phyloP scores from a whole-genome alignment of 1,140 invertebrate species.

The Acyrthosiphon pisum region DNA sequence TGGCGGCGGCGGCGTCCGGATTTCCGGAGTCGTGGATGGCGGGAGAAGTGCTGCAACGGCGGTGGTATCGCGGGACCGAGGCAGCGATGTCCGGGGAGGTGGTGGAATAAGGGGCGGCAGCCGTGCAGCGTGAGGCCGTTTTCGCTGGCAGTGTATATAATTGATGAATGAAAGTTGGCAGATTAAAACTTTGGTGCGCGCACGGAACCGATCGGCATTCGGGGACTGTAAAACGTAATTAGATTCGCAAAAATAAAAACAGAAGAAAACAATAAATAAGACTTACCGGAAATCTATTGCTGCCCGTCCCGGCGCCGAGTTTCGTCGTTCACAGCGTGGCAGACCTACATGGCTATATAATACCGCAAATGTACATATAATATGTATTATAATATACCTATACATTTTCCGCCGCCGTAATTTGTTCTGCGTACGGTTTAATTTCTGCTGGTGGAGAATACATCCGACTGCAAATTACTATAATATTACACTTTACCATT shows the following conservation, averaged over 20 bases:
- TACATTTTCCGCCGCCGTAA: background rate
- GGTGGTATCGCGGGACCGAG: background rate
- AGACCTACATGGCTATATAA: background rate
- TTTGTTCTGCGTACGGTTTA: background rate
- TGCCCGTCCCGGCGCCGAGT: background rate
- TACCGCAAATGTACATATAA: background rate
- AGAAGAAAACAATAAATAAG: conserved; percentile 42
- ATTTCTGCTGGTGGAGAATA: background rate
- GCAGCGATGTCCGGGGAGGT: background rate
- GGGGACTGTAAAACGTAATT: conserved; percentile 47
- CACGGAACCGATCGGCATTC: conserved; percentile 50
- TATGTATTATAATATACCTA: background rate
- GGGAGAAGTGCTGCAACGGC: background rate
- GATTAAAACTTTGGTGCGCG: conserved; percentile 45
- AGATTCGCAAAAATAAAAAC: conserved; percentile 47
- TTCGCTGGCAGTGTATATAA: conserved; percentile 38
- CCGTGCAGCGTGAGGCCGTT: background rate
- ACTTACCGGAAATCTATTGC: conserved; percentile 30
- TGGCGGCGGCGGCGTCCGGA: background rate
- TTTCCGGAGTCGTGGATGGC: background rate
- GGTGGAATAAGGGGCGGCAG: background rate
- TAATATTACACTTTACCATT: too few species aligned
- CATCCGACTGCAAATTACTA: too few species aligned
- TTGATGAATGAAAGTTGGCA: conserved; percentile 56
- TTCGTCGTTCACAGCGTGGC: background rate